These are phyloP conservation scores for Parazoanthus atlanticus DNA, from an alignment of 92 coral and sea anemone species.

Conservation along the genomic window DNA sequence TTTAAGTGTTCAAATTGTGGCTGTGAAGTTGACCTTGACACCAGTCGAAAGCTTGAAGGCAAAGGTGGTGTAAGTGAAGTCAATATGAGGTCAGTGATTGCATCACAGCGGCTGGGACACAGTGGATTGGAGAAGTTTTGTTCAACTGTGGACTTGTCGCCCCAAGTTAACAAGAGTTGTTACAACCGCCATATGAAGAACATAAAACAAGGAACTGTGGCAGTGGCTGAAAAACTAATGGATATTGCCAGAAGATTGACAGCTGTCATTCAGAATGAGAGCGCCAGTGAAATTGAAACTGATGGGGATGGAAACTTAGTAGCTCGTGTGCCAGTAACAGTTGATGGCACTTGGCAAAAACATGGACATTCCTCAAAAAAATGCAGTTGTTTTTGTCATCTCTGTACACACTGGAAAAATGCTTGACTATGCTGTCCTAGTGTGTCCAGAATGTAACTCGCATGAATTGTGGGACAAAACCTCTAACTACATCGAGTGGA, in stretches of 20 bases:
- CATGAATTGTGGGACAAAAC: slow-evolving; percentile 36
- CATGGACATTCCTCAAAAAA: slow-evolving; percentile 59
- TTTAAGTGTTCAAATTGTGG: slow-evolving; percentile 42
- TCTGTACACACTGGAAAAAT: slow-evolving; percentile 56
- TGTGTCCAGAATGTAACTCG: slow-evolving; percentile 57
- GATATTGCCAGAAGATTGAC: neutral
- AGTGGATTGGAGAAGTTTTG: slow-evolving; percentile 52
- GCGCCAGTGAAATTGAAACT: neutral
- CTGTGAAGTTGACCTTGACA: slow-evolving; percentile 45
- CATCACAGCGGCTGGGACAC: slow-evolving; percentile 51
- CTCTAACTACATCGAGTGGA: slow-evolving; percentile 44
- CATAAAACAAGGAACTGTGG: neutral
- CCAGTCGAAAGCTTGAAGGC: slow-evolving; percentile 52
- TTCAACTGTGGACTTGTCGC: slow-evolving; percentile 67
- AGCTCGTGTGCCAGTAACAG: slow-evolving; percentile 40
- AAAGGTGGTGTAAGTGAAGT: slow-evolving; percentile 62
- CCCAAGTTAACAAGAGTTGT: slow-evolving; percentile 56
- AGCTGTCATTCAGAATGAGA: neutral
- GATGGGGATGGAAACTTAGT: slow-evolving; percentile 26
- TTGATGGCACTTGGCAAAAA: slow-evolving; percentile 52
- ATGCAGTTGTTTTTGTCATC: slow-evolving; percentile 46
- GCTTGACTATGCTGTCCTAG: slow-evolving; percentile 52
- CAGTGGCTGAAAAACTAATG: slow-evolving; percentile 13
- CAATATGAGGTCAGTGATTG: slow-evolving; percentile 57
- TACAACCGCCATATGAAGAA: slow-evolving; percentile 36